These are phyloP conservation scores for Bombus difficillimus DNA, from an alignment of 1,140 invertebrate species.

Conservation along the genomic window DNA sequence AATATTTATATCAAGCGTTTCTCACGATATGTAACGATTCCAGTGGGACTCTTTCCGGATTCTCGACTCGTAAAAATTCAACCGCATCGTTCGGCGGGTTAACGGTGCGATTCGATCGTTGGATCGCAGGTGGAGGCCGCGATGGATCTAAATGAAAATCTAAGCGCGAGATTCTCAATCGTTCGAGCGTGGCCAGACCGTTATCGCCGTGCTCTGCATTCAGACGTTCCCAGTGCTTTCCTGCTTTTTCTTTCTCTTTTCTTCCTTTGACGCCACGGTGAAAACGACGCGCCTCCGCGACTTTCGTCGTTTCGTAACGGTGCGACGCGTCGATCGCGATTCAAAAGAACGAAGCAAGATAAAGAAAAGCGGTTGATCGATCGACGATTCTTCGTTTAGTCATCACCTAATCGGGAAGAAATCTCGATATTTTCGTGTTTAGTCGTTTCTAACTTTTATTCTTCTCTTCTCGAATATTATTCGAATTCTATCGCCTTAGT, in stretches of 20 bases:
- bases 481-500: neutral
- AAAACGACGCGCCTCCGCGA: neutral
- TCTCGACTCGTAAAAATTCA: neutral
- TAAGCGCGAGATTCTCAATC: constrained; percentile 12
- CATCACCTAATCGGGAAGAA: neutral
- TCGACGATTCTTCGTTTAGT: neutral
- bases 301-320: neutral
- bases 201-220: constrained; percentile 1
- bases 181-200: constrained; percentile 11
- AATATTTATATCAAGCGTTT: neutral
- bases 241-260: neutral
- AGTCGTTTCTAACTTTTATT: neutral
- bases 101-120: neutral
- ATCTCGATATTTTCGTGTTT: too few relatives aligned
- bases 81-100: too few relatives aligned
- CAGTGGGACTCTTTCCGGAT: neutral
- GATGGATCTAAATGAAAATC: constrained; percentile 8
- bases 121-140: neutral
- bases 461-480: neutral
- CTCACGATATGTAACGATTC: neutral
- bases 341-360: too few relatives aligned
- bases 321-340: neutral
- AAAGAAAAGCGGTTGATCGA: neutral
- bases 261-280: neutral
- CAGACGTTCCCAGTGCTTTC: neutral